These are phyloP conservation scores for Alsophila aescularia DNA, from an alignment of 2,888 invertebrate species.

Conservation along the genomic window DNA sequence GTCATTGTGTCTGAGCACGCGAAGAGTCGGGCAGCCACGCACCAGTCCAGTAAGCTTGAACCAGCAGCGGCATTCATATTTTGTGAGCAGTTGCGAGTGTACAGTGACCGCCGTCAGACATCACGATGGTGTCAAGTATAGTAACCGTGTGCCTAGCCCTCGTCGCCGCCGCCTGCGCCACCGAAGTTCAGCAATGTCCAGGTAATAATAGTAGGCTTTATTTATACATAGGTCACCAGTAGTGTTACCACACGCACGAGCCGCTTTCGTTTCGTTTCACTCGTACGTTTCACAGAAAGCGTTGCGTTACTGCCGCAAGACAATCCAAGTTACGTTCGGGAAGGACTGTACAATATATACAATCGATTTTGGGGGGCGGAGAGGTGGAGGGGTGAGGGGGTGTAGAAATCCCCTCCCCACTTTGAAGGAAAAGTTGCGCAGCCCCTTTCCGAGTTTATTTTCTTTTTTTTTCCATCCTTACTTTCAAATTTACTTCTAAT, in stretches of 20 bases:
- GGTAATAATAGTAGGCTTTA: slow-evolving; percentile 56
- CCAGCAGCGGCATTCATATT: too few species aligned
- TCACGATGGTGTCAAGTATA: slow-evolving; percentile 61
- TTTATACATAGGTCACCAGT: slow-evolving; percentile 61
- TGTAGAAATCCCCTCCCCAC: too few species aligned
- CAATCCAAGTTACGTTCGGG: too few species aligned
- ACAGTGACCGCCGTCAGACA: slow-evolving; percentile 43
- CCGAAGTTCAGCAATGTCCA: slow-evolving; percentile 66
- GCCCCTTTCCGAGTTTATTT: too few species aligned
- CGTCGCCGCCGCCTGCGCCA: slow-evolving; percentile 57
- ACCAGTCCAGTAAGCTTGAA: background rate
- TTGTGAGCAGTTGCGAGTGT: background rate
- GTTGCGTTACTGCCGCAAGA: slow-evolving; percentile 21
- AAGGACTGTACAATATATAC: too few species aligned
- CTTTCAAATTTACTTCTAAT: too few species aligned
- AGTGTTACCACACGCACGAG: slow-evolving; percentile 55
- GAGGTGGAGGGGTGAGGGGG: too few species aligned
- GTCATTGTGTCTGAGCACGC: slow-evolving; percentile 9
- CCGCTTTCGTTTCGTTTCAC: slow-evolving; percentile 59
- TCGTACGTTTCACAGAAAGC: slow-evolving; percentile 28
- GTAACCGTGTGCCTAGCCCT: slow-evolving; percentile 59
- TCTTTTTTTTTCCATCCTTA: too few species aligned
- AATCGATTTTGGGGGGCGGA: too few species aligned
- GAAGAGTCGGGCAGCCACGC: background rate
- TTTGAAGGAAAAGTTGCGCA: too few species aligned